Evolutionary conservation across 2,888 invertebrate genomes (phyloP).

Genomic region (Agrotis ipsilon): DNA sequence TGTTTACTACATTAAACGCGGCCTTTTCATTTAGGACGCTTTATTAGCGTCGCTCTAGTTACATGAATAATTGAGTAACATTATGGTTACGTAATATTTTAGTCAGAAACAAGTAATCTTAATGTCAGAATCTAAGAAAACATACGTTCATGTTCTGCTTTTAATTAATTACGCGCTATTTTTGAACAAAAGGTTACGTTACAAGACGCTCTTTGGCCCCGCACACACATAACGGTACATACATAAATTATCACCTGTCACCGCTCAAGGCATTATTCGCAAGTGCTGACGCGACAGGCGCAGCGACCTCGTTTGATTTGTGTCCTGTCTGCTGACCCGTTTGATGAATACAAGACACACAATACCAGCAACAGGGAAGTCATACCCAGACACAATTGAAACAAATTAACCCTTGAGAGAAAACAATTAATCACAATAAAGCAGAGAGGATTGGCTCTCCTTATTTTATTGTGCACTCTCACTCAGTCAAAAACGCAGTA

Average conservation of each 20-base stretch:
- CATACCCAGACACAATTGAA: slow-evolving; percentile 42
- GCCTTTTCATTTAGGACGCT: slow-evolving; percentile 21
- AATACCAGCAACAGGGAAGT: slow-evolving; percentile 38
- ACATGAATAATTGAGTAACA: background rate
- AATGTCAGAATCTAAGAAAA: background rate
- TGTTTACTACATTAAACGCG: slow-evolving; percentile 2
- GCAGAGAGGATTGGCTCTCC: slow-evolving; percentile 23
- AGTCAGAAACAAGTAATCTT: background rate
- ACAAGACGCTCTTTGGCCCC: slow-evolving; percentile 38
- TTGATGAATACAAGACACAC: slow-evolving; percentile 60
- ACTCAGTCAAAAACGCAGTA: slow-evolving; percentile 39
- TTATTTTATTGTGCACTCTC: slow-evolving; percentile 21
- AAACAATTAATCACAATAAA: slow-evolving; percentile 56
- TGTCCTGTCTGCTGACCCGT: slow-evolving; percentile 63
- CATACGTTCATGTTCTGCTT: slow-evolving; percentile 25
- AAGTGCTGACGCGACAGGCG: slow-evolving; percentile 62
- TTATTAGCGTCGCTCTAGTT: slow-evolving; percentile 21
- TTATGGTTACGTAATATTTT: background rate
- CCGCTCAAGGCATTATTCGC: slow-evolving; percentile 65
- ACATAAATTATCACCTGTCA: slow-evolving; percentile 68
- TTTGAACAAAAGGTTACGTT: slow-evolving; percentile 41
- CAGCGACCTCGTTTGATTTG: slow-evolving; percentile 68
- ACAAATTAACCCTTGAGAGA: slow-evolving; percentile 49
- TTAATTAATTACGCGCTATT: slow-evolving; percentile 38
- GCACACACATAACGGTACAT: slow-evolving; percentile 33